phyloP scores from a whole-genome alignment of 2,113 vertebrate species.

The Scopus umbretta region DNA sequence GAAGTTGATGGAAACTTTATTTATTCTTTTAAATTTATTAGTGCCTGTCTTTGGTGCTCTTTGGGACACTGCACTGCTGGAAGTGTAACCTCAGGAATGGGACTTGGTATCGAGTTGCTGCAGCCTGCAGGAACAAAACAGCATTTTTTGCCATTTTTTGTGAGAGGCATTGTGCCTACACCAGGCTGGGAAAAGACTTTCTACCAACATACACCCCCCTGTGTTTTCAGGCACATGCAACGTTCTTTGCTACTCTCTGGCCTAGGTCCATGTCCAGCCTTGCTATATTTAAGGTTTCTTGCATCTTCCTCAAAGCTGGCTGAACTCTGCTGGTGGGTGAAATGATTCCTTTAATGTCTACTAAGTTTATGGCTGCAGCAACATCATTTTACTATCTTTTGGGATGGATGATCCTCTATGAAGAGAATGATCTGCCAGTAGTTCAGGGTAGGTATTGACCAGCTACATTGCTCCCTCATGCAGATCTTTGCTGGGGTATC shows the following conservation, averaged over 20 bases:
- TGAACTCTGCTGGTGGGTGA: background rate
- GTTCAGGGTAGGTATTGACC: background rate
- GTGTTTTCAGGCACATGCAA: background rate
- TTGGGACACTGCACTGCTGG: background rate
- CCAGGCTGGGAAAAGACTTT: background rate
- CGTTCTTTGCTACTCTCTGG: background rate
- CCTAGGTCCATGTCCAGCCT: background rate
- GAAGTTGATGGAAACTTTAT: background rate
- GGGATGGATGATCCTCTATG: background rate
- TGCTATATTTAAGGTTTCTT: background rate
- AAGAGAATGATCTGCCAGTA: background rate
- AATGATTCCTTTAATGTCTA: background rate
- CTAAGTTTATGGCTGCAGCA: background rate
- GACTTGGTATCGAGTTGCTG: background rate
- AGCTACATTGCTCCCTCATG: background rate
- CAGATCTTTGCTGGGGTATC: background rate
- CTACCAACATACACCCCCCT: background rate
- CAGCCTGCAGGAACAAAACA: background rate
- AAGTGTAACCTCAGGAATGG: background rate
- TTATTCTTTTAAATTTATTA: background rate
- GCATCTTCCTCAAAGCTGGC: background rate
- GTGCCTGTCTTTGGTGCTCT: background rate
- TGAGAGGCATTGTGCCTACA: background rate
- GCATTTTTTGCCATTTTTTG: background rate
- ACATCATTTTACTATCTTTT: background rate